phyloP scores from a whole-genome alignment of 2,113 vertebrate genomes.

The Thinocorus orbignyianus region DNA sequence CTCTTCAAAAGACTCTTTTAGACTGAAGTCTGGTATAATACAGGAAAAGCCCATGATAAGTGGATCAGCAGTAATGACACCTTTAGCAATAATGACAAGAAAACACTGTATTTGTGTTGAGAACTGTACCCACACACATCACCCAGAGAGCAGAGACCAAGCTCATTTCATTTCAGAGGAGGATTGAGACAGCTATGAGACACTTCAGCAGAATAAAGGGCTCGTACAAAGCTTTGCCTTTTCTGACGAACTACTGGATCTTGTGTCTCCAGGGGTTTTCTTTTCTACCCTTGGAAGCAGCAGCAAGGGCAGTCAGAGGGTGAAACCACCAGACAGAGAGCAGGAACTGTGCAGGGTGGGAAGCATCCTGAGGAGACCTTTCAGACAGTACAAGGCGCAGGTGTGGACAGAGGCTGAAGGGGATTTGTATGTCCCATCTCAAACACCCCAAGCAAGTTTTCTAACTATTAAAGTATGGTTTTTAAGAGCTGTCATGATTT shows the following conservation, averaged over 20 bases:
- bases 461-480: neutral
- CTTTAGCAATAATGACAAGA: neutral
- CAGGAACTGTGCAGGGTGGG: too few relatives aligned
- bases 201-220: neutral
- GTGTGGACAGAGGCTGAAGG: neutral
- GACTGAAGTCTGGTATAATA: neutral
- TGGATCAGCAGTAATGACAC: neutral
- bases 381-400: neutral
- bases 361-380: rapidly evolving
- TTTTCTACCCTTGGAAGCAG: neutral
- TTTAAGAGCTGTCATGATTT: neutral
- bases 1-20: neutral
- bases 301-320: neutral
- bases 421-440: neutral
- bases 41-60: neutral
- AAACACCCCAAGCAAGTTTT: neutral
- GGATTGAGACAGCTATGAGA: neutral
- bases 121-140: neutral
- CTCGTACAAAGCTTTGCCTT: neutral
- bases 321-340: too few relatives aligned
- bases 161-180: neutral
- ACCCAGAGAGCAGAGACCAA: neutral
- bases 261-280: neutral
- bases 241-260: neutral
- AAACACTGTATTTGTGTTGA: neutral